Percentiles rank a stretch among this genome's conserved stretches.
These are phyloP conservation scores for Tetheella fluctuosa DNA, from an alignment of 2,888 invertebrate species.

Conservation along the genomic window DNA sequence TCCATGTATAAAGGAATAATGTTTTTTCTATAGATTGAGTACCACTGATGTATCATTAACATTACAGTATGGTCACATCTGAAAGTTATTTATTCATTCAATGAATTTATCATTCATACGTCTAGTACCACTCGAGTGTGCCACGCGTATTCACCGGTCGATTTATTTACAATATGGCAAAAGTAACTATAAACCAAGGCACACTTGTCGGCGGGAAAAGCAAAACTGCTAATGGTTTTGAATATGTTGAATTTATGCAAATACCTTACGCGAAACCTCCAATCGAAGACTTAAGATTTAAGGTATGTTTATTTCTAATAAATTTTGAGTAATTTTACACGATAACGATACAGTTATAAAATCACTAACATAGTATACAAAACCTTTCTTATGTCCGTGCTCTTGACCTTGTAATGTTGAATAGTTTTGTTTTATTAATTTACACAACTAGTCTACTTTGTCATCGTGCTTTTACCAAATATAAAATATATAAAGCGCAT, in stretches of 20 bases:
- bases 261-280: conserved; percentile 84
- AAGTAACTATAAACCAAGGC: conserved; percentile 61
- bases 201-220: conserved; percentile 58
- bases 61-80: conserved; percentile 1
- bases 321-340: background rate
- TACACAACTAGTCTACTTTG: too few relatives aligned
- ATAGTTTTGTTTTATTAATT: too few relatives aligned
- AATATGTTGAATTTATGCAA: conserved; percentile 71
- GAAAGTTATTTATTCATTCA: conserved; percentile 9
- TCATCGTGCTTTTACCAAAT: too few relatives aligned
- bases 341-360: background rate
- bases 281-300: conserved; percentile 62
- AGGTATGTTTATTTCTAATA: conserved; percentile 40
- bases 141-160: background rate
- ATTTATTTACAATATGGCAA: conserved; percentile 35
- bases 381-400: too few relatives aligned
- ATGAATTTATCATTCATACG: background rate
- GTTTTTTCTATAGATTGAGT: background rate
- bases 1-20: too few relatives aligned
- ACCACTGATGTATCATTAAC: background rate
- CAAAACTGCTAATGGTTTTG: conserved; percentile 58
- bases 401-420: too few relatives aligned
- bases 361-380: too few relatives aligned
- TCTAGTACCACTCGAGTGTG: background rate
- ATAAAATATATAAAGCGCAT: too few relatives aligned